These are phyloP conservation scores for Sylvietta virens DNA, from an alignment of 2,113 vertebrate genomes.

Conservation along the genomic window DNA sequence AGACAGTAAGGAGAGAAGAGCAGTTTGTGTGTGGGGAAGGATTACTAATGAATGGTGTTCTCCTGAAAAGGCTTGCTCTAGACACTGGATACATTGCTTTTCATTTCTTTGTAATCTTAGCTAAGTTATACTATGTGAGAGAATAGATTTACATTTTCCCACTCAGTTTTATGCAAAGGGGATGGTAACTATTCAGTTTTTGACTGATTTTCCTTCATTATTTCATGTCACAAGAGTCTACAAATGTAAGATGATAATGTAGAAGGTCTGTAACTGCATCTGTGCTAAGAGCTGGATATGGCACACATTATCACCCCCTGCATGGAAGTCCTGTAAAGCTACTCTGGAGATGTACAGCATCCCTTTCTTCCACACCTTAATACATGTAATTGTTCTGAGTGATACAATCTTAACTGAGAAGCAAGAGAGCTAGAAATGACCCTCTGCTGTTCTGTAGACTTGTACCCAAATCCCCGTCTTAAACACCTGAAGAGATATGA, in stretches of 20 bases:
- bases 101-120: constrained; percentile 32
- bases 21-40: neutral
- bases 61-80: neutral
- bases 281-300: neutral
- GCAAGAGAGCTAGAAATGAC: neutral
- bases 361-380: neutral
- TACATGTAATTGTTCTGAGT: neutral
- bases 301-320: neutral
- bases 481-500: neutral
- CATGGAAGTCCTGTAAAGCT: neutral
- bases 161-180: constrained; percentile 11
- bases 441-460: neutral
- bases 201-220: constrained; percentile 30
- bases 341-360: neutral
- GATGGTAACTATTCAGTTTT: constrained; percentile 17
- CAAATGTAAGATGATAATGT: constrained; percentile 21
- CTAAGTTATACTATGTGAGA: constrained; percentile 26
- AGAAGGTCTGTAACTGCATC: constrained; percentile 12
- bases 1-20: constrained; percentile 19
- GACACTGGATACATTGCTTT: constrained; percentile 42
- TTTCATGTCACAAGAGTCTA: constrained; percentile 14
- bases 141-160: constrained; percentile 60
- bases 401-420: neutral
- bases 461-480: neutral
- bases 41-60: constrained; percentile 8